Evolutionary conservation across 2,888 invertebrate species (phyloP), one percentile per base, ranked within the genome.

Genomic region (Muschampia plurimacula): DNA sequence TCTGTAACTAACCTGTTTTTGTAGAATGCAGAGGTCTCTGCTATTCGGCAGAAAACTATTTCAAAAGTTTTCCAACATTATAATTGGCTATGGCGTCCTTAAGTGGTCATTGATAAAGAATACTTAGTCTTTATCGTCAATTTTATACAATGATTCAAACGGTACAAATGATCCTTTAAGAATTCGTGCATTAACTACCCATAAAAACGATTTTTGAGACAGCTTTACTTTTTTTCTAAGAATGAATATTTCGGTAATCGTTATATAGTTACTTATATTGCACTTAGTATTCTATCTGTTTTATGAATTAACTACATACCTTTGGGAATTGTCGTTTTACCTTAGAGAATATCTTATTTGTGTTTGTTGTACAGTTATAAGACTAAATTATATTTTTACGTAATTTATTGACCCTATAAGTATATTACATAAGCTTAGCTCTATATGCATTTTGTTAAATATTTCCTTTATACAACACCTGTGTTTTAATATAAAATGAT

Each of bases 301-400:
- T 74, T 74, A 75, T 75, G 65, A 57, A 46, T 70, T 74, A 64
- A 73, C 67, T 74, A 55, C 71, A 74, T 74, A 74, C 74, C 75
- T 28, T 76, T 79, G 80, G 79, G 76, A 75, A 55, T 72, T 46
- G 46, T 69, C 41, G 13, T 64, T 73, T 73, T 68, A 52, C 73
- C 73, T 69, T 76, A 73, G 74, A 67, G 55, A 72, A 69, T 69
- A 65, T 22, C 72, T 74, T 73, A 74, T 77, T 63, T 79, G 72
- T 74, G 77, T 82, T 88, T 86, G 81, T 86, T 89, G 93, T 93
- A 93, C 90, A 93, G 92, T 86, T 90, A 84, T 88, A 81, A 81
- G 81, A 83, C 91, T 93, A 92, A 92, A 92, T 92, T 92, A 92
- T 93, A 90, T 90, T 92, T 92, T 92, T 92, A 92, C 92, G 91